These are phyloP conservation scores for Grus americana DNA, from an alignment of 2,113 vertebrate genomes.

Conservation along the genomic window DNA sequence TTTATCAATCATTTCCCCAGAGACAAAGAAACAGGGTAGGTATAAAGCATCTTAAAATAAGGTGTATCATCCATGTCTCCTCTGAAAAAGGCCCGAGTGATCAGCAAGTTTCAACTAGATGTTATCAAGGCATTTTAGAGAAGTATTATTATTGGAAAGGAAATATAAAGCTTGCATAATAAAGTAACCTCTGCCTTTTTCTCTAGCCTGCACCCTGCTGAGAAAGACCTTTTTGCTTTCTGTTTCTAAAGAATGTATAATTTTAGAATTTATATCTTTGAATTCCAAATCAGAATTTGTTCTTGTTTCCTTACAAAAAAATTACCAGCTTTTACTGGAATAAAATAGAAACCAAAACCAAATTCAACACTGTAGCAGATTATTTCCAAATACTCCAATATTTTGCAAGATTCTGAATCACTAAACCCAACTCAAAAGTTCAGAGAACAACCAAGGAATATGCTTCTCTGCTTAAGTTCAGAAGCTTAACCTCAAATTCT, in stretches of 20 bases:
- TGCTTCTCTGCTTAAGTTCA: background rate
- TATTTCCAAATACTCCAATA: background rate
- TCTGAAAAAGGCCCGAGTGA: background rate
- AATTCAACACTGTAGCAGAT: background rate
- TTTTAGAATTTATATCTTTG: background rate
- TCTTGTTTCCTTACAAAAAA: background rate
- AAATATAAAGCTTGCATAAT: background rate
- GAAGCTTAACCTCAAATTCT: background rate
- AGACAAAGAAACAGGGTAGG: conserved; percentile 14
- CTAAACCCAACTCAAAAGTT: background rate
- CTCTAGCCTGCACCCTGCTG: background rate
- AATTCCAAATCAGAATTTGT: background rate
- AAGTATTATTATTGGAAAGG: background rate
- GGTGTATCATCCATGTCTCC: background rate
- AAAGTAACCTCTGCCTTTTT: background rate
- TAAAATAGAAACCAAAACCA: conserved; percentile 12
- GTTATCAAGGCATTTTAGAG: background rate
- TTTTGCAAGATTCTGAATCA: background rate
- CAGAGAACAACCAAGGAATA: background rate
- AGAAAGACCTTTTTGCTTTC: background rate
- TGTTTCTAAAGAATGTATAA: background rate
- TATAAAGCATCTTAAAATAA: conserved; percentile 4
- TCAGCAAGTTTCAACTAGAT: background rate
- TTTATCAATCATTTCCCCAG: background rate
- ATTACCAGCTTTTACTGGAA: background rate